Conservation (phyloP, 2,113 vertebrate species). For the Phrynocephalus versicolor region DNA sequence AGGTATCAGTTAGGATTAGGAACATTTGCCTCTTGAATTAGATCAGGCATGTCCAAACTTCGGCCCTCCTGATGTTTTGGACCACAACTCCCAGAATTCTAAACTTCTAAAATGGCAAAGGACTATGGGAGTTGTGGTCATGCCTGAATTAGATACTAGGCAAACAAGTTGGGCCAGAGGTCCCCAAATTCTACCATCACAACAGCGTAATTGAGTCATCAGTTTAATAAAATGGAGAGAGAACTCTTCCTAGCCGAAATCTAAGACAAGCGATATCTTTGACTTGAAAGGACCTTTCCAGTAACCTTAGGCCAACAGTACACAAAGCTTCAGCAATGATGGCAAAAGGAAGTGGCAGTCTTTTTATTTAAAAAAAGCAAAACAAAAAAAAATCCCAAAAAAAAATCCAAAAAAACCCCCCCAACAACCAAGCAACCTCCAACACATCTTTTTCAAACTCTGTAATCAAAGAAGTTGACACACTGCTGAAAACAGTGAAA, state of each 20-base stretch:
- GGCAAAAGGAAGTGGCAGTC: not conserved
- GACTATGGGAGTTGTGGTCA: no score
- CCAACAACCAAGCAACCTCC: not conserved
- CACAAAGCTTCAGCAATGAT: not conserved
- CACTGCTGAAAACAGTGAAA: slow-evolving; percentile 45
- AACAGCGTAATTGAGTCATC: no score
- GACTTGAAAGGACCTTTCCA: slow-evolving; percentile 1
- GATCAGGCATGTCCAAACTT: no score
- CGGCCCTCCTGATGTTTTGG: no score
- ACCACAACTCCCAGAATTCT: no score
- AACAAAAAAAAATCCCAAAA: not conserved
- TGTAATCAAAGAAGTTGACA: slow-evolving; percentile 40
- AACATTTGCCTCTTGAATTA: not conserved
- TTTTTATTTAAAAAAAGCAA: not conserved
- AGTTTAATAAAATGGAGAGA: not conserved
- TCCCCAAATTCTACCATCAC: no score
- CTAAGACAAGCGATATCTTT: not conserved
- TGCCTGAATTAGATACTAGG: no score
- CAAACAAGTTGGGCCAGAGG: no score
- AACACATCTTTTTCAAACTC: slow-evolving; percentile 19
- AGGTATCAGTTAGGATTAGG: not conserved
- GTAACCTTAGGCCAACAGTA: slow-evolving; percentile 10
- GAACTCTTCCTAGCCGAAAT: not conserved
- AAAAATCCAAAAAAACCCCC: not conserved
- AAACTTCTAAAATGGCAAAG: no score